Percentiles rank a stretch among this genome's conserved stretches.
Evolutionary conservation across 2,888 invertebrate genomes (phyloP).

Genomic region (Tenthredo notha): DNA sequence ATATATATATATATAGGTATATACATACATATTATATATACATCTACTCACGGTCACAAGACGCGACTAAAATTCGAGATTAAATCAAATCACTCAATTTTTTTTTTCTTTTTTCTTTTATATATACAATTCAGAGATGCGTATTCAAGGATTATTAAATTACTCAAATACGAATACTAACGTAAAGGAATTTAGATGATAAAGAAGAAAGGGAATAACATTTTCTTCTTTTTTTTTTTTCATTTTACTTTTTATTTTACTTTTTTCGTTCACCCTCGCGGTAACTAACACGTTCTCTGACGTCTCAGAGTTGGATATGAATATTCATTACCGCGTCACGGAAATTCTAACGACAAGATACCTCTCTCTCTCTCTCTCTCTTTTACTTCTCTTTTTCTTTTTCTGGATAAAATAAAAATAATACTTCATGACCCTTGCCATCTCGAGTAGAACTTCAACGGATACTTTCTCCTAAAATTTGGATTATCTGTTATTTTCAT

Average conservation of each 20-base stretch:
- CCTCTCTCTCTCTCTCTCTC: background rate
- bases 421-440: background rate
- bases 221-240: background rate
- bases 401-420: background rate
- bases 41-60: background rate
- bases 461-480: background rate
- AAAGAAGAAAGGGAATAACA: background rate
- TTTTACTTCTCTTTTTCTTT: background rate
- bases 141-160: constrained; percentile 40
- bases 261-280: background rate
- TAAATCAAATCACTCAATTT: background rate
- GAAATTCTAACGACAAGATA: constrained; percentile 24
- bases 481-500: background rate
- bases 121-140: background rate
- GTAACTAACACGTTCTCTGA: constrained; percentile 35
- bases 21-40: background rate
- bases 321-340: constrained; percentile 41
- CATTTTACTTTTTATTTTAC: background rate
- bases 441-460: background rate
- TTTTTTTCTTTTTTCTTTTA: background rate
- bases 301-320: constrained; percentile 34
- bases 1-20: background rate
- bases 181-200: constrained; percentile 1
- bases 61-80: constrained; percentile 3
- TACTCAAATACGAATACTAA: background rate